phyloP scores from a whole-genome alignment of 2,113 vertebrate genomes.

The Poicephalus gulielmi region DNA sequence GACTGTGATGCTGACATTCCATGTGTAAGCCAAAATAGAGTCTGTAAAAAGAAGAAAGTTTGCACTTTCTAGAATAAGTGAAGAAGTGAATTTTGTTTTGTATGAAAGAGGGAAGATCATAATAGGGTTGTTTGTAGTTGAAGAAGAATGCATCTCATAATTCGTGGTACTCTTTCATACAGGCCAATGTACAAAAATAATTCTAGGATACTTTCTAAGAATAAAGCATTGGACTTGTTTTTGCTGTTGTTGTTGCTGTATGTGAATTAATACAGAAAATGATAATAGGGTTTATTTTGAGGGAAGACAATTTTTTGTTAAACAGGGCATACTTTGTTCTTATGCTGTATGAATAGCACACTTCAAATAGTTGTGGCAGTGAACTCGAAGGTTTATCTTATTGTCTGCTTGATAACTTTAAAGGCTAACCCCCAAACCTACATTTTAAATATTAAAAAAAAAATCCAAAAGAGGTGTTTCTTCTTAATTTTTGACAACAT shows the following conservation, averaged over 20 bases:
- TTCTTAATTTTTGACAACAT: neutral
- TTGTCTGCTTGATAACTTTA: neutral
- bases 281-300: neutral
- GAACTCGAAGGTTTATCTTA: neutral
- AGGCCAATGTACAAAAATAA: neutral
- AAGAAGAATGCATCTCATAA: neutral
- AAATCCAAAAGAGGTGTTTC: neutral
- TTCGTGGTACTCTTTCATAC: neutral
- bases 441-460: neutral
- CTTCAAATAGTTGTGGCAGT: neutral
- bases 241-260: neutral
- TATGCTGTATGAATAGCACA: neutral
- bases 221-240: neutral
- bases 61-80: neutral
- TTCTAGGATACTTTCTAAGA: neutral
- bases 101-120: neutral
- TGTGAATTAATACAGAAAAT: neutral
- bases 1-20: neutral
- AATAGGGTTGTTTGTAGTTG: neutral
- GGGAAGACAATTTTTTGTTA: neutral
- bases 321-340: neutral
- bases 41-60: neutral
- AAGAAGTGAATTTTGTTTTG: neutral
- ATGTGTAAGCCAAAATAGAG: neutral
- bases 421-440: neutral